Base-by-base conservation (phyloP, 2,113 vertebrate species). In the Malurus elegans region DNA sequence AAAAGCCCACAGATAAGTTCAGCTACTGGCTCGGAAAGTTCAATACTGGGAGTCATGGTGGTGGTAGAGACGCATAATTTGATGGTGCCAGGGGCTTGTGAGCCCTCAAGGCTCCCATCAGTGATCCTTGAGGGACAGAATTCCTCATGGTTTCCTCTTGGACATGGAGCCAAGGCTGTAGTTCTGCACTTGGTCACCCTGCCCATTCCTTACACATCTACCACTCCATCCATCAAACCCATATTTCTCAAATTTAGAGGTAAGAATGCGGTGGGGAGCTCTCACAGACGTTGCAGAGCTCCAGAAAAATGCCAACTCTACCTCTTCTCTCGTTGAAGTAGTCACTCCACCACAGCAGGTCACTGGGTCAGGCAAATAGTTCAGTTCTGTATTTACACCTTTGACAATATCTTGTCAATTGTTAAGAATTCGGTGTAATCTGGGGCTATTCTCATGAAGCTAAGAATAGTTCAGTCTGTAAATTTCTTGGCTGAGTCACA, bases 1-100 rank as follows among this genome's bases (percentile, higher is more conserved):
- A 92, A 88, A 96, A 91, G 89, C 36, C 45, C 80, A 94, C 62
- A 86, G 83, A 93, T 51, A 71, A 64, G 94, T 97, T 96, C 48
- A 16, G 82, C 67, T 96, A 86, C 82, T 95, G 80, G 92, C 45
- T 95, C 60, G 89, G 38, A 65, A 81, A 94, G 90, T 96, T 97
- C 92, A 95, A 54, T 96, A 93, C 86, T 69, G 74, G 60, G 76
- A 90, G 70, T 90, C 7, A 20, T 79, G 79, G 87, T 78, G 64
- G 79, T 81, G 31, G 20, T 84, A 70, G 36, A 70, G 65, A 85
- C 76, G 74, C 40, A 45, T 66, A 75, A 96, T 95, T 93, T 94
- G 90, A 67, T 93, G 79, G 26, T 60, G 62, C 66, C 38, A n/a
- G 90, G 57, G 78, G 44, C 34, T 92, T 91, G 38, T 38, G 38